A percentile compares a stretch with the other conserved stretches of the same genome.
Conservation (phyloP, 1,140 invertebrate species). For the Orchesella cincta region DNA sequence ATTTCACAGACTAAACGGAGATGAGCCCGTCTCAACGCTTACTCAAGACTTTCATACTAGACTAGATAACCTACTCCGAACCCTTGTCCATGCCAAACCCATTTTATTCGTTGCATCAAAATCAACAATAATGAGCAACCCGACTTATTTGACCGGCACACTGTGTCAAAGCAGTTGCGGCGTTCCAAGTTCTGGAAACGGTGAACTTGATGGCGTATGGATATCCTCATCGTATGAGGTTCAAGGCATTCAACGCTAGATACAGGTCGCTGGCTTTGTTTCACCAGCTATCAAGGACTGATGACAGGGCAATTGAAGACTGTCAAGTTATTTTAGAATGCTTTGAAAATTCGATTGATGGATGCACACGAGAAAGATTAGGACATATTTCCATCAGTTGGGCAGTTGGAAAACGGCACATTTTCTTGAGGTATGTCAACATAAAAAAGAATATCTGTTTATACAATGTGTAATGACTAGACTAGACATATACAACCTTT, state of each 20-base stretch:
- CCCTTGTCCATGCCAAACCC: constrained; percentile 89
- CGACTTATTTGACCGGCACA: constrained; percentile 75
- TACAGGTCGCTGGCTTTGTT: constrained; percentile 81
- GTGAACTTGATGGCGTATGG: constrained; percentile 89
- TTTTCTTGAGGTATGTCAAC: constrained; percentile 76
- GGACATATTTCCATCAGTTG: constrained; percentile 69
- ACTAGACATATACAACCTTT: no score
- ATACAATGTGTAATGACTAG: not conserved
- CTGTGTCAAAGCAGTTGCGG: constrained; percentile 83
- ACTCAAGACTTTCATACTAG: constrained; percentile 93
- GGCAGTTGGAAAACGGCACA: constrained; percentile 89
- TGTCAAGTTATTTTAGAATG: constrained; percentile 74
- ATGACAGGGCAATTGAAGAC: constrained; percentile 78
- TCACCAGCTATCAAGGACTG: constrained; percentile 69
- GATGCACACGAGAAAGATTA: constrained; percentile 52
- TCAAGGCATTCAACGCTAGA: constrained; percentile 86
- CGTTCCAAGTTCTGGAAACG: constrained; percentile 89
- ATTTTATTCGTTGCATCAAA: constrained; percentile 89
- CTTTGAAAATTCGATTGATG: constrained; percentile 58
- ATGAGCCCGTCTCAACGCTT: constrained; percentile 84
- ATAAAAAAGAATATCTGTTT: not conserved
- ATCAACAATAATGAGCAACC: constrained; percentile 76
- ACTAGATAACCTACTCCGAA: constrained; percentile 85
- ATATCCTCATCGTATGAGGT: constrained; percentile 90
- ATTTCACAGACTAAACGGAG: constrained; percentile 73